Conservation (phyloP, 2,113 vertebrate genomes). For the Eretmodus cyanostictus region DNA sequence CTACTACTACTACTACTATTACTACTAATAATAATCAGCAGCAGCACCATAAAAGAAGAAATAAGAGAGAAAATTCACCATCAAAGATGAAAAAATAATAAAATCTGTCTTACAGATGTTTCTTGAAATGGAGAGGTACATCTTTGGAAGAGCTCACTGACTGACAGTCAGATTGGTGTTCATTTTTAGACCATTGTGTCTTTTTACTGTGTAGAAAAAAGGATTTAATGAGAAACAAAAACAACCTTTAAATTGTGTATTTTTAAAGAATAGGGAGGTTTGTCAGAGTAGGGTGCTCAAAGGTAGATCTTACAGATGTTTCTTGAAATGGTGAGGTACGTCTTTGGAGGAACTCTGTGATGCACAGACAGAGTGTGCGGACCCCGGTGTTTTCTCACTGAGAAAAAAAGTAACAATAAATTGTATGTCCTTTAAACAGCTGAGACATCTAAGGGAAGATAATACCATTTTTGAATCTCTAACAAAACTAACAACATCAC, state of each 20-base stretch:
- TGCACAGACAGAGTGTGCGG: accelerated
- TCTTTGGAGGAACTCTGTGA: not conserved
- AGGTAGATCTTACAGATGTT: not conserved
- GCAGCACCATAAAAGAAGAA: not conserved
- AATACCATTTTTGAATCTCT: not conserved
- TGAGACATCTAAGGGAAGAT: not conserved
- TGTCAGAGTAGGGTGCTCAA: accelerated
- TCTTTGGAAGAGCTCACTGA: not conserved
- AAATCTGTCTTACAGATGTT: not conserved
- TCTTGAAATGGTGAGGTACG: not conserved
- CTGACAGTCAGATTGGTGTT: not conserved
- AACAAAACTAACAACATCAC: not conserved
- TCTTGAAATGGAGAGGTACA: not conserved
- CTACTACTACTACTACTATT: not conserved
- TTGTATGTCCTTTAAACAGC: not conserved
- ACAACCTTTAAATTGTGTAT: not conserved
- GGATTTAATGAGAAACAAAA: accelerated
- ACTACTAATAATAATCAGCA: not conserved
- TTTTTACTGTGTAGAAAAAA: not conserved
- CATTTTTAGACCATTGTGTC: not conserved
- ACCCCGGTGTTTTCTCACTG: not conserved
- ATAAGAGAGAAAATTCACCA: not conserved
- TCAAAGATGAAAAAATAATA: not conserved
- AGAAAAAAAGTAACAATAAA: not conserved
- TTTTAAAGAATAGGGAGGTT: not conserved